These are phyloP conservation scores for Rhagonycha lutea DNA, from an alignment of 2,888 invertebrate genomes.

Conservation along the genomic window DNA sequence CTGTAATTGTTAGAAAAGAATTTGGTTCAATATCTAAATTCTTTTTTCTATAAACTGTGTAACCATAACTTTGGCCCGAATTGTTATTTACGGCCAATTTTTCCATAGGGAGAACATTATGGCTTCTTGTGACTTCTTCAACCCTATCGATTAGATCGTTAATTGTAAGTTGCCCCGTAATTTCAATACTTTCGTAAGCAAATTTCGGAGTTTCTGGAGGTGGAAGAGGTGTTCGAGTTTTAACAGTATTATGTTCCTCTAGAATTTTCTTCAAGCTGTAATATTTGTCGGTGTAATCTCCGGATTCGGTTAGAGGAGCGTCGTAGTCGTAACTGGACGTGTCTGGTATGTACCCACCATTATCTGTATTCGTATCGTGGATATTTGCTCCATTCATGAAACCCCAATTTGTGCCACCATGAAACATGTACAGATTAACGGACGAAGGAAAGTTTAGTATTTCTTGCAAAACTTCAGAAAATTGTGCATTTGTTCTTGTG, in stretches of 20 bases:
- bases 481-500: slow-evolving; percentile 31
- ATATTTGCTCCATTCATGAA: slow-evolving; percentile 57
- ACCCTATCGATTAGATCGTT: slow-evolving; percentile 34
- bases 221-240: slow-evolving; percentile 45
- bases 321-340: slow-evolving; percentile 67
- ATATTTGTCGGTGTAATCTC: slow-evolving; percentile 87
- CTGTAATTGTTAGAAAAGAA: slow-evolving; percentile 47
- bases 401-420: slow-evolving; percentile 88
- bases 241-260: slow-evolving; percentile 44
- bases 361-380: slow-evolving; percentile 38
- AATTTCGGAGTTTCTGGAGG: slow-evolving; percentile 45
- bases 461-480: slow-evolving; percentile 37
- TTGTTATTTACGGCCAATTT: slow-evolving; percentile 49
- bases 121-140: slow-evolving; percentile 16
- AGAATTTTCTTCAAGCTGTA: slow-evolving; percentile 64
- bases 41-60: slow-evolving; percentile 57
- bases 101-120: slow-evolving; percentile 46
- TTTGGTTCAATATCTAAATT: slow-evolving; percentile 40
- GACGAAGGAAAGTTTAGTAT: slow-evolving; percentile 55
- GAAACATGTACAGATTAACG: slow-evolving; percentile 90
- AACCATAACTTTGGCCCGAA: slow-evolving; percentile 62
- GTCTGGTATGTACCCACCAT: slow-evolving; percentile 45
- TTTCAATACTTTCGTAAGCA: slow-evolving; percentile 42
- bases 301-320: slow-evolving; percentile 86
- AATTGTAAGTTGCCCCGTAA: slow-evolving; percentile 35